Evolutionary conservation across 2,888 invertebrate species (phyloP).

Genomic region (Phyto melanocephala): DNA sequence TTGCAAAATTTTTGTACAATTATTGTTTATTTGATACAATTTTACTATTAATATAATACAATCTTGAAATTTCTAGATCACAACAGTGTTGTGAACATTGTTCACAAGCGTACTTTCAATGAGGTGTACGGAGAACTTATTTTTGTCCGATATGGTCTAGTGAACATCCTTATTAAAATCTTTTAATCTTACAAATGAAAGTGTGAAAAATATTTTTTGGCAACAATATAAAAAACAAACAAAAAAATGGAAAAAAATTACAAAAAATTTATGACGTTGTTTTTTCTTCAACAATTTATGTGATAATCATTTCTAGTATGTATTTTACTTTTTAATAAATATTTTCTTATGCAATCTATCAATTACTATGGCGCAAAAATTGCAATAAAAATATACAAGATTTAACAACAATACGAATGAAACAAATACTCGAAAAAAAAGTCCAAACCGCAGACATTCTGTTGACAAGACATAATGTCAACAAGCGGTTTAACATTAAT

Average conservation of each 20-base stretch:
- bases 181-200: conserved; percentile 18
- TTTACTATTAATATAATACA: too few species aligned
- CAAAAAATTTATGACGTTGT: neutral
- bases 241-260: neutral
- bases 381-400: neutral
- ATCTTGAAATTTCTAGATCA: too few species aligned
- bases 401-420: conserved; percentile 14
- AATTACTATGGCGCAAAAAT: neutral
- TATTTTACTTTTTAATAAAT: neutral
- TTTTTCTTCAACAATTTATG: conserved; percentile 39
- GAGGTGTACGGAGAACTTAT: too few species aligned
- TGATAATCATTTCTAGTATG: conserved; percentile 17
- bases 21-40: too few species aligned
- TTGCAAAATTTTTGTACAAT: too few species aligned
- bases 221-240: neutral
- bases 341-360: neutral
- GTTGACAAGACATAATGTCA: conserved; percentile 66
- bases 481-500: conserved; percentile 67
- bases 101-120: too few species aligned
- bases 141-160: too few species aligned
- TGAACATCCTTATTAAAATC: too few species aligned
- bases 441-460: conserved; percentile 62
- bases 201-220: conserved; percentile 28
- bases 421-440: conserved; percentile 42
- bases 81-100: too few species aligned